Base-by-base conservation (phyloP, 2,797 vertebrate species). In the Ctenopoma multispine region DNA sequence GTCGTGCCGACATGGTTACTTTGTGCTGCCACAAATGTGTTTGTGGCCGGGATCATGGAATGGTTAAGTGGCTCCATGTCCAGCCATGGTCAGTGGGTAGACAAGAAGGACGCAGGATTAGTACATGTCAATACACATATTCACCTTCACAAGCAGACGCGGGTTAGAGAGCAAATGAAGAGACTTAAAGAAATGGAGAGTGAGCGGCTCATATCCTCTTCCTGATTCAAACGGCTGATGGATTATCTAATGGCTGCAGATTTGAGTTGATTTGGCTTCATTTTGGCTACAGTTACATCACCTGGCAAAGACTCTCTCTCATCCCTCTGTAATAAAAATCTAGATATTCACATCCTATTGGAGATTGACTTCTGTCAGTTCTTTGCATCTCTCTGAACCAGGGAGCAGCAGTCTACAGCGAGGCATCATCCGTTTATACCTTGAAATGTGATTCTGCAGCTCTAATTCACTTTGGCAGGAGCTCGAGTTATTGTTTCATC, bases 61-160 rank as follows among this genome's bases (percentile, higher is more conserved):
- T 61, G 63, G 34, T 72, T 4, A 31, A 58, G 54, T 64, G 50
- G 67, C 61, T 69, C 58, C 67, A 53, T 80, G 72, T 63, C 79
- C 72, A 73, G 79, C 68, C 11, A n/a, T 47, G 61, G 14, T 80
- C 70, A 77, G 53, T 4, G 53, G 75, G 38, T 18, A 56, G 84
- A 84, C 77, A 81, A 51, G 51, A 63, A 79, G 81, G 82, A 87
- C 65, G 48, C 62, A 67, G 70, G 81, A 68, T 75, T 29, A 77
- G 62, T 3, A 54, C 3, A 71, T 58, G 82, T 88, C 83, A 82
- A 83, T 79, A 86, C 64, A 88, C 79, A 85, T 81, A 81, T 84
- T 80, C 63, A 95, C 96, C 94, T 95, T 95, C 89, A 90, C 94
- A 95, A 94, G 94, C 93, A 91, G 46, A 73, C 13, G 8, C 46